These are phyloP conservation scores for Galago senegalensis DNA, from an alignment of 2,797 vertebrate species.

Conservation along the genomic window DNA sequence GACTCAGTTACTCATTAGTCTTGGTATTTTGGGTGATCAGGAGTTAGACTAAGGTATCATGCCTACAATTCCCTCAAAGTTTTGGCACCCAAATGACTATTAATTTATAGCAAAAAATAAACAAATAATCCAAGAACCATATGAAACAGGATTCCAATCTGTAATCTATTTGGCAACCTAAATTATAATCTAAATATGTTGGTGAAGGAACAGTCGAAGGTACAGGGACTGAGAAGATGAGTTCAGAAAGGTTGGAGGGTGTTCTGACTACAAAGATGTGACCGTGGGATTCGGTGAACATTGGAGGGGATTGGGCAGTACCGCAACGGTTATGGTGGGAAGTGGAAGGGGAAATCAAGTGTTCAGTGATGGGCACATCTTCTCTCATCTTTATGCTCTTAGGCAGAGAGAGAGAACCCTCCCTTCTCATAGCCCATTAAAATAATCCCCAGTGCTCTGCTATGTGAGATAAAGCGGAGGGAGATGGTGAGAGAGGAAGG, in stretches of 20 bases:
- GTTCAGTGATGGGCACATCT: not conserved
- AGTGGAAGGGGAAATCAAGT: too few species aligned
- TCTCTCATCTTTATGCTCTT: not conserved
- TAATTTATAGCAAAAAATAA: constrained; percentile 16
- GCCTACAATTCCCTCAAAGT: not conserved
- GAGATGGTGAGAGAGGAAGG: not conserved
- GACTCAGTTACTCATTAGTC: not conserved
- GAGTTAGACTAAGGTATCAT: not conserved
- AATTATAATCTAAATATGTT: not conserved
- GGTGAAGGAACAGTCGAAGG: constrained; percentile 8
- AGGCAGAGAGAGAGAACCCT: not conserved
- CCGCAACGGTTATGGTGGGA: fast-evolving
- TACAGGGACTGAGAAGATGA: not conserved
- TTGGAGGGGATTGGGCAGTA: not conserved
- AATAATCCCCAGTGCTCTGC: not conserved
- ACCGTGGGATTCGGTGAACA: not conserved
- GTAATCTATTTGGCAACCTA: not conserved
- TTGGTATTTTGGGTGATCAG: not conserved
- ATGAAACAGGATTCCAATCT: not conserved
- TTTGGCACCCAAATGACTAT: not conserved
- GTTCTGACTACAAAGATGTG: not conserved
- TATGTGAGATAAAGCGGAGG: not conserved
- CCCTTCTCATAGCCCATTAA: too few species aligned
- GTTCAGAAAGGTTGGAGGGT: not conserved
- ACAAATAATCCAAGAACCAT: not conserved